phyloP scores from a whole-genome alignment of 64 coral and sea anemone species.

The Montipora foliosa region DNA sequence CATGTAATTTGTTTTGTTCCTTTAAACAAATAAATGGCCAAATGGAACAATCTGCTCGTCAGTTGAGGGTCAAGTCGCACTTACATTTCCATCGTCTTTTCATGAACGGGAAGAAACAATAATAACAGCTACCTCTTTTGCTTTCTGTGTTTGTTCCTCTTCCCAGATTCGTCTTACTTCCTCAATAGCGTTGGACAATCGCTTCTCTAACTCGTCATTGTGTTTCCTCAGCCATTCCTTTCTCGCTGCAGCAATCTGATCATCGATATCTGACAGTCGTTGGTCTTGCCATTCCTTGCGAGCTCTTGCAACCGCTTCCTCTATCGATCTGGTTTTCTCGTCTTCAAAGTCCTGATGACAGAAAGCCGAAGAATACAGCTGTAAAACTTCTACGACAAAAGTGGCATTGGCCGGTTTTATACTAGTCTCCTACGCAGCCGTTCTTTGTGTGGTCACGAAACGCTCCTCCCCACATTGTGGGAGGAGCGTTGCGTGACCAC shows the following conservation, averaged over 20 bases:
- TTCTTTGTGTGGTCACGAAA: too few species aligned
- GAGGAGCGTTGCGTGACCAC: too few species aligned
- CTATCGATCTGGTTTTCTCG: neutral
- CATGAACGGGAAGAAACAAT: too few species aligned
- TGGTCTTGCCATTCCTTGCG: conserved; percentile 41
- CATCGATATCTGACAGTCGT: conserved; percentile 1
- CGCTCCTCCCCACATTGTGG: too few species aligned
- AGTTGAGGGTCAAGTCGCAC: too few species aligned
- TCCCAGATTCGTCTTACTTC: conserved; percentile 72
- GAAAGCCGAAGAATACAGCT: neutral
- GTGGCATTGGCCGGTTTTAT: too few species aligned
- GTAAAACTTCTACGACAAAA: neutral
- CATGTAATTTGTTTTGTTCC: too few species aligned
- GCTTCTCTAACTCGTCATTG: conserved; percentile 66
- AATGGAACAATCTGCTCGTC: too few species aligned
- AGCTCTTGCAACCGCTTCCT: conserved; percentile 47
- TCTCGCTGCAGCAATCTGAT: conserved; percentile 19
- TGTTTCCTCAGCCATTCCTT: conserved; percentile 49
- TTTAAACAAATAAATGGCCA: too few species aligned
- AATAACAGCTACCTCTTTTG: conserved; percentile 11
- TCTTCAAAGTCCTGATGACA: conserved; percentile 4
- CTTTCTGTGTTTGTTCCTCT: conserved; percentile 58
- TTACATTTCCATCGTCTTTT: too few species aligned
- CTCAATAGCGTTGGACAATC: conserved; percentile 51
- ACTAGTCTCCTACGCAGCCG: too few species aligned